These are phyloP conservation scores for Drosophila pectinifera DNA, from an alignment of 1,140 invertebrate genomes.

Conservation along the genomic window DNA sequence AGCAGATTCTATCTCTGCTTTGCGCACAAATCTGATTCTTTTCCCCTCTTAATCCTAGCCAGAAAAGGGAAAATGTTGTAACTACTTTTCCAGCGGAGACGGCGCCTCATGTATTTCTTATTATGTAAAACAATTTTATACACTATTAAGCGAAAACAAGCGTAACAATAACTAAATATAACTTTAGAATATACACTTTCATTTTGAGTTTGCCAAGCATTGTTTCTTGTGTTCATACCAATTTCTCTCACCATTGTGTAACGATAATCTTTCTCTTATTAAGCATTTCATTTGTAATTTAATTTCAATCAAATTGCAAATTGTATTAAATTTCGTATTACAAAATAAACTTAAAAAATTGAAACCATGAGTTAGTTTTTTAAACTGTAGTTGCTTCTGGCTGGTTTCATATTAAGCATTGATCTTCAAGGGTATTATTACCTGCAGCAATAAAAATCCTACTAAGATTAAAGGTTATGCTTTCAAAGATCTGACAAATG, in stretches of 20 bases:
- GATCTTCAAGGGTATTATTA: too few species aligned
- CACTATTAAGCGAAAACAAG: slow-evolving; percentile 36
- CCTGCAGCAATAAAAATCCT: too few species aligned
- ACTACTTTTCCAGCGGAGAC: background rate
- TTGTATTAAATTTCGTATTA: slow-evolving; percentile 73
- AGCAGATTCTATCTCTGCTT: slow-evolving; percentile 15
- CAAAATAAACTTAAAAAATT: slow-evolving; percentile 49
- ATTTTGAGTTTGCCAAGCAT: slow-evolving; percentile 44
- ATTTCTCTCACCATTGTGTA: slow-evolving; percentile 18
- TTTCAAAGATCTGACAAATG: too few species aligned
- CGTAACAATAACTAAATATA: slow-evolving; percentile 71
- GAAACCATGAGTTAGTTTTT: background rate
- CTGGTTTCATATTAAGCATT: background rate
- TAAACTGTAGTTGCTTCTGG: slow-evolving; percentile 4
- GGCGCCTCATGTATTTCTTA: slow-evolving; percentile 66
- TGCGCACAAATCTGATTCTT: slow-evolving; percentile 40
- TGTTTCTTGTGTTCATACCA: slow-evolving; percentile 53
- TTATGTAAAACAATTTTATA: slow-evolving; percentile 45
- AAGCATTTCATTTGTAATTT: slow-evolving; percentile 49
- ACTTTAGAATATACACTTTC: slow-evolving; percentile 46
- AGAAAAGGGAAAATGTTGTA: background rate
- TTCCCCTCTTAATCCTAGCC: slow-evolving; percentile 32
- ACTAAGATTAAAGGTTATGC: too few species aligned
- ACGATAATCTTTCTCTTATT: slow-evolving; percentile 25
- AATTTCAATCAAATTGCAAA: slow-evolving; percentile 64